Evolutionary conservation across 1,140 invertebrate species (phyloP), one percentile per base, ranked within the genome.

Genomic region (Pseudoatta argentina): DNA sequence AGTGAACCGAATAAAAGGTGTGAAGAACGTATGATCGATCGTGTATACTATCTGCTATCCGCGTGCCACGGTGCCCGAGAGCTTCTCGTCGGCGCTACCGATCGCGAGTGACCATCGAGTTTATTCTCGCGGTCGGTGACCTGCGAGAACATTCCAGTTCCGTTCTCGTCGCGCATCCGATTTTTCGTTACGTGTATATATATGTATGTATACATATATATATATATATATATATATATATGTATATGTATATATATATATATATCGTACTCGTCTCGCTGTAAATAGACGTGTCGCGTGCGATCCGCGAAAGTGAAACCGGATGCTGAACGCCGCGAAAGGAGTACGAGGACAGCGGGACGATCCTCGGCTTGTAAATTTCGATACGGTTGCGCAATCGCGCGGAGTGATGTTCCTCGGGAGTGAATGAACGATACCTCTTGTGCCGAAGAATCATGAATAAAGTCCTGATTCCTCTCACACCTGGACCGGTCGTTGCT

Each of bases 41-140:
- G 73, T 72, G 72, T 66, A 51, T 83, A 66, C 66, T 21, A 21
- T 21, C 21, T 57, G 16, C 64, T 66, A 88, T 53, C 27, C 44
- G 66, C 59, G 88, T 89, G 88, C 76, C 86, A 87, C 82, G 57
- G 86, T 87, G 82, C 64, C 79, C 55, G 81, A 75, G 81, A 72
- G 53, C 39, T 16, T 73, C 63, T 73, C 63, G 66, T 85, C 73
- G 83, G 39, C 67, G 51, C 53, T 73, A 24, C 66, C 57, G 81
- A 72, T 73, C 69, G 86, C 72, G 79, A 83, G 48, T 64, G 72
- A 39, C 73, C 27, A 72, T 85, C 82, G 27, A 34, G 48, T 76
- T 69, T 79, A 76, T 61, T 48, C 51, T 48, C 51, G 59, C 69
- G 75, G n/a, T 86, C 87, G 61, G 16, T 69, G 39, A 83, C 48